Conservation (phyloP, 2,888 invertebrate genomes). For the Furcula furcula region DNA sequence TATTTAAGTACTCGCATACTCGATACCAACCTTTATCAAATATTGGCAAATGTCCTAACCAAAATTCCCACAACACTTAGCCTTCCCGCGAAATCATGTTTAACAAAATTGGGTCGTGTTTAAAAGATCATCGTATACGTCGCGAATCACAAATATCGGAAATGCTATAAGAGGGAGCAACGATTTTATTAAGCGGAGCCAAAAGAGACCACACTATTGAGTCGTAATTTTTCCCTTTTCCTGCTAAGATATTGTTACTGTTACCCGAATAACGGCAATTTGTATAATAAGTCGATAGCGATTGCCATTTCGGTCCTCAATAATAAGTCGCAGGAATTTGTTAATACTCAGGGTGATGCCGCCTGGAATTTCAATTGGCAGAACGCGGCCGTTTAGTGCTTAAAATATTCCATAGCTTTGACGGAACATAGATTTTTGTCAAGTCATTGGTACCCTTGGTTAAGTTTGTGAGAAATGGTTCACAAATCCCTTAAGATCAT, state of each 20-base stretch:
- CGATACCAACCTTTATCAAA: constrained; percentile 20
- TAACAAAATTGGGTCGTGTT: constrained; percentile 44
- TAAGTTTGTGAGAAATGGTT: constrained; percentile 37
- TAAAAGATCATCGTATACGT: constrained; percentile 43
- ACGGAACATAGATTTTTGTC: constrained; percentile 6
- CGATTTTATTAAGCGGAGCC: constrained; percentile 61
- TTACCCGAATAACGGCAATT: constrained; percentile 65
- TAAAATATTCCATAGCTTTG: constrained; percentile 30
- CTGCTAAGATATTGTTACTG: constrained; percentile 65
- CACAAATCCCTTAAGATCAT: constrained; percentile 45
- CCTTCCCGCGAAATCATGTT: constrained; percentile 28
- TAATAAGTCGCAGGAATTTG: constrained; percentile 53
- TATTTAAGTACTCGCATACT: too few species aligned
- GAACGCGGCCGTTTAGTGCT: constrained; percentile 23
- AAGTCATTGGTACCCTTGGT: neutral
- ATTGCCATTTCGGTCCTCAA: constrained; percentile 56
- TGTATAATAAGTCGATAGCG: constrained; percentile 75
- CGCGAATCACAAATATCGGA: constrained; percentile 47
- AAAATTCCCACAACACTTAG: constrained; percentile 33
- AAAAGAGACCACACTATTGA: constrained; percentile 56
- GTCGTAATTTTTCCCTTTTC: constrained; percentile 65
- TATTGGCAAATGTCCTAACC: constrained; percentile 19
- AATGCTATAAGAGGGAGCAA: constrained; percentile 44
- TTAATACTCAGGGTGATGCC: constrained; percentile 41
- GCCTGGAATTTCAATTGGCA: constrained; percentile 26